phyloP scores from a whole-genome alignment of 2,797 vertebrate genomes.

The Phoeniculus purpureus region DNA sequence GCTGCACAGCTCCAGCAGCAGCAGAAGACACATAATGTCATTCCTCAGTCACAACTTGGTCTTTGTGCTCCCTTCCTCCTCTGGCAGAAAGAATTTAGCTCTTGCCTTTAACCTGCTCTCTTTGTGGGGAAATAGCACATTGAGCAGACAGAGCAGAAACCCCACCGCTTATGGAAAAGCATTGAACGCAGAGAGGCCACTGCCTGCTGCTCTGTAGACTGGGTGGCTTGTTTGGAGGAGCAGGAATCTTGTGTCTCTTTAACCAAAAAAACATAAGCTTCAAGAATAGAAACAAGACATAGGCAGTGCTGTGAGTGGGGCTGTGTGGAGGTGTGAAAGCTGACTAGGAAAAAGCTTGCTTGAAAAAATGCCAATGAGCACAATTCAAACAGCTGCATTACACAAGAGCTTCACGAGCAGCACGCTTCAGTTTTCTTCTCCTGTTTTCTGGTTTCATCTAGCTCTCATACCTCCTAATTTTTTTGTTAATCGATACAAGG shows the following conservation, averaged over 20 bases:
- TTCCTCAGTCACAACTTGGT: not conserved
- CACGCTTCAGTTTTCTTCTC: not conserved
- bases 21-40: not conserved
- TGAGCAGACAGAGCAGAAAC: not conserved
- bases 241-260: not conserved
- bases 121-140: not conserved
- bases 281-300: not conserved
- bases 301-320: not conserved
- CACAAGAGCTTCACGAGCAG: not conserved
- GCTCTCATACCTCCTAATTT: not conserved
- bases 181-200: not conserved
- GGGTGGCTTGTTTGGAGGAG: not conserved
- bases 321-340: conserved; percentile 5
- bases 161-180: rapidly evolving
- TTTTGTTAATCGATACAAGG: not conserved
- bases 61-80: not conserved
- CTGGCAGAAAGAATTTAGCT: not conserved
- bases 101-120: not conserved
- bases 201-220: not conserved
- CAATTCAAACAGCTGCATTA: not conserved
- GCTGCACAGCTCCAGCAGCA: not conserved
- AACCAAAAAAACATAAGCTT: not conserved
- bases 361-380: not conserved
- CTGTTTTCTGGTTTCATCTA: not conserved
- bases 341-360: not conserved